A percentile compares a stretch with the other conserved stretches of the same genome.
Conservation (phyloP, 2,113 vertebrate genomes). For the Rhabdomys dilectus region DNA sequence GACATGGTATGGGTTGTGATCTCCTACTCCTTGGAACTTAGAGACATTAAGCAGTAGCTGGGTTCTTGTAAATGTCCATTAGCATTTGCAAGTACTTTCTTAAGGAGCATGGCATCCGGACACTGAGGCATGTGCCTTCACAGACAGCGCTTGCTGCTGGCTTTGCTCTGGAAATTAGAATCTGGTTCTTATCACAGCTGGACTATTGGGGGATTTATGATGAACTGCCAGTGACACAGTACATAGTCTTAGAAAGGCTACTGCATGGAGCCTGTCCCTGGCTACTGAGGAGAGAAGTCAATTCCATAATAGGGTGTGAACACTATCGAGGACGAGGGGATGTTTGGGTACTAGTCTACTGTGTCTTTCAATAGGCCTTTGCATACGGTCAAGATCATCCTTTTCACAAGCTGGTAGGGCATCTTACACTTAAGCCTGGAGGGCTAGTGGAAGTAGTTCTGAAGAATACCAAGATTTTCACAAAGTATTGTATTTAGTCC, state of each 20-base stretch:
- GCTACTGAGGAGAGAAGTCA: slow-evolving; percentile 81
- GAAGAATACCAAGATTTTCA: neutral
- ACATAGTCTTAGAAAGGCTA: slow-evolving; percentile 75
- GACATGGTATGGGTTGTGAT: slow-evolving; percentile 24
- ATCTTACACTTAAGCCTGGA: neutral
- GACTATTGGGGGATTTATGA: slow-evolving; percentile 77
- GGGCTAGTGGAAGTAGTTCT: neutral
- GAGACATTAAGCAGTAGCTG: slow-evolving; percentile 63
- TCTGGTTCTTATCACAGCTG: slow-evolving; percentile 85
- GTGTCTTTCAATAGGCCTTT: neutral
- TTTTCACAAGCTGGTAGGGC: neutral
- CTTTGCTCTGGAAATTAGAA: slow-evolving; percentile 83
- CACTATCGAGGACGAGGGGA: neutral
- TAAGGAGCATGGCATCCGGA: slow-evolving; percentile 45
- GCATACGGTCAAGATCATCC: neutral
- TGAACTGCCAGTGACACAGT: slow-evolving; percentile 82
- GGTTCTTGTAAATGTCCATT: slow-evolving; percentile 75
- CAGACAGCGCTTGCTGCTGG: slow-evolving; percentile 68
- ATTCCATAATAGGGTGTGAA: slow-evolving; percentile 44
- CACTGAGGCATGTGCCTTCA: slow-evolving; percentile 71
- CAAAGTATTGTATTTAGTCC: neutral
- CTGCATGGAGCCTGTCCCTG: slow-evolving; percentile 74
- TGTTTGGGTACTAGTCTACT: neutral
- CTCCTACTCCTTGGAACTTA: slow-evolving; percentile 58
- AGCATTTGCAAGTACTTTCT: slow-evolving; percentile 71